Percentiles rank a stretch among this genome's conserved stretches.
Conservation (phyloP, 2,113 vertebrate genomes). For the Mobula hypostoma region DNA sequence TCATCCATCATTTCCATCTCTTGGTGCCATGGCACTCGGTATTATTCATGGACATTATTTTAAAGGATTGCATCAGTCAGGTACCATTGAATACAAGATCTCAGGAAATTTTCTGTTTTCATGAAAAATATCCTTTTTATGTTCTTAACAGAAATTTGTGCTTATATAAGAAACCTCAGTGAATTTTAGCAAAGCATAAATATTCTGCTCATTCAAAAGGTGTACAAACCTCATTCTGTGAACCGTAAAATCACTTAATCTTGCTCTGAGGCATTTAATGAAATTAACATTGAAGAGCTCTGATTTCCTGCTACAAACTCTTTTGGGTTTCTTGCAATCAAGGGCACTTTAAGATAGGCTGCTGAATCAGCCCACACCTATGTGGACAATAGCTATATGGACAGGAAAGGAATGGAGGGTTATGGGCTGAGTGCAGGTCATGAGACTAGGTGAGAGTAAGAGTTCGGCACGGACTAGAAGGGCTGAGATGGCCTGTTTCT, state of each 20-base stretch:
- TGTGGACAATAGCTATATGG: too few relatives aligned
- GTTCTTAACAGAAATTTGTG: not conserved
- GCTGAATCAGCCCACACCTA: not conserved
- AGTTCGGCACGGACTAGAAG: too few relatives aligned
- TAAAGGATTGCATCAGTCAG: not conserved
- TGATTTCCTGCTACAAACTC: conserved; percentile 11
- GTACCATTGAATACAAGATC: not conserved
- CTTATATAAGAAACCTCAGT: not conserved
- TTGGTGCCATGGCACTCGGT: not conserved
- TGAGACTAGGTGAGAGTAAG: too few relatives aligned
- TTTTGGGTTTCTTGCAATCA: not conserved
- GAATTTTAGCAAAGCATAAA: not conserved
- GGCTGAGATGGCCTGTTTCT: too few relatives aligned
- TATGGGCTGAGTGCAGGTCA: too few relatives aligned
- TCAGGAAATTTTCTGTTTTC: not conserved
- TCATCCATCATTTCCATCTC: not conserved
- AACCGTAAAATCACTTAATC: conserved; percentile 27
- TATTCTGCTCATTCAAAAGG: conserved; percentile 14
- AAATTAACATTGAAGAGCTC: conserved; percentile 20
- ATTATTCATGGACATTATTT: not conserved
- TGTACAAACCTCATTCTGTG: not conserved
- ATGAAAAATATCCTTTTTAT: not conserved
- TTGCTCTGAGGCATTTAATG: conserved; percentile 21
- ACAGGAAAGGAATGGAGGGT: too few relatives aligned
- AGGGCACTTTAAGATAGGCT: not conserved